Evolutionary conservation across 2,888 invertebrate species (phyloP).

Genomic region (Rhagonycha fulva): DNA sequence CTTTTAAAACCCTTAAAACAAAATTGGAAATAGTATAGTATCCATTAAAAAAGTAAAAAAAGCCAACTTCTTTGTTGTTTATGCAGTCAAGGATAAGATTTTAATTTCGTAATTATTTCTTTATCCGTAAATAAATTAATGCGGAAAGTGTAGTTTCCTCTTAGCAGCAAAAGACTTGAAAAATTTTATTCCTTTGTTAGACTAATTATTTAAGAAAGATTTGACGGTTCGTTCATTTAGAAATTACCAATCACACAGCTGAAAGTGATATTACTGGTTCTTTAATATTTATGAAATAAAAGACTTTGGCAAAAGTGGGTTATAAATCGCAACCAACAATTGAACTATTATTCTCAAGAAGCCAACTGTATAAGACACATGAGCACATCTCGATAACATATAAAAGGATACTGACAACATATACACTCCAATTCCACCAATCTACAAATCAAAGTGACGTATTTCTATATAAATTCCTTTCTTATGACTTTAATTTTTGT

Average conservation of each 20-base stretch:
- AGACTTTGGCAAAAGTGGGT: conserved; percentile 27
- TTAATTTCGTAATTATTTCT: conserved; percentile 12
- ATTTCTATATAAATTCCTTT: conserved; percentile 21
- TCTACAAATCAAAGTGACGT: conserved; percentile 30
- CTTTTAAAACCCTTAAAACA: not conserved
- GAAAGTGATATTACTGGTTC: conserved; percentile 6
- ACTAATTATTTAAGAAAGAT: conserved; percentile 1
- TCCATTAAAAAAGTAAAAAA: not conserved
- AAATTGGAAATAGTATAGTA: not conserved
- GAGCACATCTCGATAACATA: conserved; percentile 29
- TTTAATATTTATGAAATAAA: conserved; percentile 25
- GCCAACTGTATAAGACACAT: conserved; percentile 31
- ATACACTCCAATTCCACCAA: conserved; percentile 29
- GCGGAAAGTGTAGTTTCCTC: conserved; percentile 1
- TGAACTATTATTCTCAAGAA: conserved; percentile 29
- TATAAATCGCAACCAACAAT: conserved; percentile 25
- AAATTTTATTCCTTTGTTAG: not conserved
- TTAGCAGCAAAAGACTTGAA: not conserved
- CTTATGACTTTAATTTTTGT: conserved; percentile 5
- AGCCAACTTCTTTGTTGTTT: not conserved
- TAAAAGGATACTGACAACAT: conserved; percentile 30
- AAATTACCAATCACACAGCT: conserved; percentile 6
- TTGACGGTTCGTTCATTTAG: conserved; percentile 6
- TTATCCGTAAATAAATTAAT: conserved; percentile 10
- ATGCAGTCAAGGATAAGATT: not conserved